These are phyloP conservation scores for Serrognathus titanus DNA, from an alignment of 2,888 invertebrate species.

Conservation along the genomic window DNA sequence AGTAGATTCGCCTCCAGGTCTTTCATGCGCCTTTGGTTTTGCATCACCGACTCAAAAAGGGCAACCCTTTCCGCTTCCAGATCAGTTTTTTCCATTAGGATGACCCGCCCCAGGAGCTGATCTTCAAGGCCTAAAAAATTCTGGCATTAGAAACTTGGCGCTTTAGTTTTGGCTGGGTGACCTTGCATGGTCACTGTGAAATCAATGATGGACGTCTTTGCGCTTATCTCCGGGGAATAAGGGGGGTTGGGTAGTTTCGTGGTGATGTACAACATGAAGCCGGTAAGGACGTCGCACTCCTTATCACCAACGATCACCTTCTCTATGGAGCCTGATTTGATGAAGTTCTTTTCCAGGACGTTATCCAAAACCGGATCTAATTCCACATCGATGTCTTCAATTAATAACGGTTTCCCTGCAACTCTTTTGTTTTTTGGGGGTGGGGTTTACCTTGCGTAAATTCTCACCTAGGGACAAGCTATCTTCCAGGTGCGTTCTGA, in stretches of 20 bases:
- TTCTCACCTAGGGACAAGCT: conserved; percentile 42
- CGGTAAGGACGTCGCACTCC: conserved; percentile 94
- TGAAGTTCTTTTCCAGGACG: conserved; percentile 94
- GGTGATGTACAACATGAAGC: conserved; percentile 92
- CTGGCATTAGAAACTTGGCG: neutral
- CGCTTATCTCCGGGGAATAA: conserved; percentile 94
- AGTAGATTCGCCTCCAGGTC: conserved; percentile 90
- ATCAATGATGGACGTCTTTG: conserved; percentile 94
- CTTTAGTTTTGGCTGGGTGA: conserved; percentile 3
- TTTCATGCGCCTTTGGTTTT: conserved; percentile 94
- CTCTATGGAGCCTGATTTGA: conserved; percentile 93
- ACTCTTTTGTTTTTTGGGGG: no score
- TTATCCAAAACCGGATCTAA: conserved; percentile 95
- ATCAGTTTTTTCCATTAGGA: conserved; percentile 94
- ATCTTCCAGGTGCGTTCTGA: conserved; percentile 53
- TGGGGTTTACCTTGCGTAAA: no score
- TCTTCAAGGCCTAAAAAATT: conserved; percentile 75
- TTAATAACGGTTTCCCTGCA: conserved; percentile 76
- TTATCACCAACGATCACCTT: conserved; percentile 94
- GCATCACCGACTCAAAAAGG: conserved; percentile 92
- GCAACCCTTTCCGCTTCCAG: conserved; percentile 91
- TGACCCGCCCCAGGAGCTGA: conserved; percentile 88
- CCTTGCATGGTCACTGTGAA: conserved; percentile 93
- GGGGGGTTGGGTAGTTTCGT: conserved; percentile 95
- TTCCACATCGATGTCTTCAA: conserved; percentile 94